Base-by-base conservation (phyloP, 2,113 vertebrate genomes). In the Platichthys flesus region DNA sequence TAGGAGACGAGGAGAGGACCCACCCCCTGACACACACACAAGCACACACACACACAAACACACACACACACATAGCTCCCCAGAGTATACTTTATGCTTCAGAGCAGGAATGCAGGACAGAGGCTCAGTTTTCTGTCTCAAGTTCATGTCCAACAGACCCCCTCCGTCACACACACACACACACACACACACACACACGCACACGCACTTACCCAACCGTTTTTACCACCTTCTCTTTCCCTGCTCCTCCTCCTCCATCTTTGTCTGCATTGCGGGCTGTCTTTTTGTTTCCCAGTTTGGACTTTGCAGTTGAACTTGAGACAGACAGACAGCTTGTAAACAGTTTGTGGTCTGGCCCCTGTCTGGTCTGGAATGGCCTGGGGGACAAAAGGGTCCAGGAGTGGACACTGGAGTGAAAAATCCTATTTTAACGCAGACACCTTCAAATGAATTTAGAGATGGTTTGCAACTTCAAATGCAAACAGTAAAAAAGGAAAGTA, bases 301-400 rank as follows among this genome's bases (percentile, higher is more conserved):
- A 93, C 91, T 90, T 92, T 94, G 93, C 91, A 93, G 93, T 93
- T 95, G 94, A 95, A 95, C 93, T 95, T 95, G 93, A 95, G 93
- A 94, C 93, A 91, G 93, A 94, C 93, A 93, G 93, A 94, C 93
- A 94, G 91, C 93, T 95, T 92, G 93, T 95, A 94, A 95, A 95
- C 79, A 58, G 85, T 89, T 88, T 91, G 91, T 88, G 86, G 94
- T 95, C 94, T 95, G 93, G 93, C 81, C 92, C 74, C 80, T 92
- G 93, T 95, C 93, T 95, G 88, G 91, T 84, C 68, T 72, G 87
- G 83, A 85, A 74, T 45, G 82, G 77, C 79, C 59, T 49, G 65
- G 62, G 67, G 74, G 51, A n/a, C 31, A 14, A 70, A 79, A 80
- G 82, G 84, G 62, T 9, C 35, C 62, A 23, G 65, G 20, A 49